phyloP scores from a whole-genome alignment of 2,888 invertebrate genomes.

The Platynereis dumerilii region DNA sequence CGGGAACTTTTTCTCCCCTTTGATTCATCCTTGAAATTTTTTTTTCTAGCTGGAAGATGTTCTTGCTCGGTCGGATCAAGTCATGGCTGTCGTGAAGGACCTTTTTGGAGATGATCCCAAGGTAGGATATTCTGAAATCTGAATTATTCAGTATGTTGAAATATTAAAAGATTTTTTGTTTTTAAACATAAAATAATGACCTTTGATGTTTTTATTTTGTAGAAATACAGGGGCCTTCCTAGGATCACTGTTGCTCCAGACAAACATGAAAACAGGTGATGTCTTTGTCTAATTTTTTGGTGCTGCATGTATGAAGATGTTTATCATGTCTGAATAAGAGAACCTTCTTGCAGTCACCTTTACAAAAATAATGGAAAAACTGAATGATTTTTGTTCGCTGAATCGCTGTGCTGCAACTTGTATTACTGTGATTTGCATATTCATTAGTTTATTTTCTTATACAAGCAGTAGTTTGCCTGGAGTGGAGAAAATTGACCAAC shows the following conservation, averaged over 20 bases:
- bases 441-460: not conserved
- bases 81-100: constrained; percentile 56
- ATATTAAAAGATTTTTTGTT: not conserved
- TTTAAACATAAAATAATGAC: constrained; percentile 1
- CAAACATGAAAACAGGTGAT: constrained; percentile 5
- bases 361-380: too few relatives aligned
- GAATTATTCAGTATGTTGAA: too few relatives aligned
- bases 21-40: too few relatives aligned
- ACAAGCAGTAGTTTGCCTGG: constrained; percentile 15
- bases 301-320: too few relatives aligned
- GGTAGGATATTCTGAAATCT: constrained; percentile 33
- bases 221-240: constrained; percentile 54
- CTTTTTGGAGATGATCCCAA: constrained; percentile 58
- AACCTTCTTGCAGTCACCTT: too few relatives aligned
- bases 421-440: not conserved
- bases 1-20: too few relatives aligned
- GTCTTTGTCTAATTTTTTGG: too few relatives aligned
- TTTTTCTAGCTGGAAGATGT: constrained; percentile 48
- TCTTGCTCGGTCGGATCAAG: constrained; percentile 51
- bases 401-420: too few relatives aligned
- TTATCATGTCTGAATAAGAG: too few relatives aligned
- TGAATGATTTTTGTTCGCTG: constrained; percentile 19
- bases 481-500: constrained; percentile 16
- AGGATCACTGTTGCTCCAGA: constrained; percentile 49
- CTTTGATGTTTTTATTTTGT: constrained; percentile 24